A percentile compares a stretch with the other conserved stretches of the same genome.
Evolutionary conservation across 2,113 vertebrate species (phyloP).

Genomic region (Castor canadensis): DNA sequence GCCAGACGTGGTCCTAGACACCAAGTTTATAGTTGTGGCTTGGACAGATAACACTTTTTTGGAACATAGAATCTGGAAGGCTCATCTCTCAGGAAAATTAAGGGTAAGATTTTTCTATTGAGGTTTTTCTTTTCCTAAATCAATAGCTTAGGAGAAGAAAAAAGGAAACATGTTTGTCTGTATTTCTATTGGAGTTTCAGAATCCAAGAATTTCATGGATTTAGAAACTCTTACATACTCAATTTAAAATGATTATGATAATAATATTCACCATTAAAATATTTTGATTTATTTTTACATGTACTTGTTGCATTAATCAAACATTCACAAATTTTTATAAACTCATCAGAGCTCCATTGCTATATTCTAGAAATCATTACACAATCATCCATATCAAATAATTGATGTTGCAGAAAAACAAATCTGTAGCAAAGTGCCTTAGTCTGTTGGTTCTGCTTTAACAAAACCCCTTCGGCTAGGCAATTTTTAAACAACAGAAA

Average conservation of each 20-base stretch:
- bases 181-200: not conserved
- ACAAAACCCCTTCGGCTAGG: not conserved
- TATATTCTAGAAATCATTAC: not conserved
- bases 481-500: not conserved
- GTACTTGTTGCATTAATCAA: not conserved
- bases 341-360: not conserved
- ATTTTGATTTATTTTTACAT: constrained; percentile 13
- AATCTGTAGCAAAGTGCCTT: not conserved
- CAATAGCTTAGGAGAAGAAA: not conserved
- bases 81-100: not conserved
- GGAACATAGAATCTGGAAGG: not conserved
- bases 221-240: constrained; percentile 24
- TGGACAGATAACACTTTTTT: not conserved
- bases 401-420: constrained; percentile 20
- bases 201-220: not conserved
- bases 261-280: not conserved
- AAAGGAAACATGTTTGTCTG: not conserved
- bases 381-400: not conserved
- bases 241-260: not conserved
- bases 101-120: not conserved
- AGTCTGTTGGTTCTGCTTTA: not conserved
- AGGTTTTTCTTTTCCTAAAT: not conserved
- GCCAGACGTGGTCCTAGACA: not conserved
- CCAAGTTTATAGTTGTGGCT: not conserved
- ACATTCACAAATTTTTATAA: not conserved